Percentiles rank a stretch among this genome's conserved stretches.
These are phyloP conservation scores for Trichacis sp. DNA, from an alignment of 2,888 invertebrate genomes.

Conservation along the genomic window DNA sequence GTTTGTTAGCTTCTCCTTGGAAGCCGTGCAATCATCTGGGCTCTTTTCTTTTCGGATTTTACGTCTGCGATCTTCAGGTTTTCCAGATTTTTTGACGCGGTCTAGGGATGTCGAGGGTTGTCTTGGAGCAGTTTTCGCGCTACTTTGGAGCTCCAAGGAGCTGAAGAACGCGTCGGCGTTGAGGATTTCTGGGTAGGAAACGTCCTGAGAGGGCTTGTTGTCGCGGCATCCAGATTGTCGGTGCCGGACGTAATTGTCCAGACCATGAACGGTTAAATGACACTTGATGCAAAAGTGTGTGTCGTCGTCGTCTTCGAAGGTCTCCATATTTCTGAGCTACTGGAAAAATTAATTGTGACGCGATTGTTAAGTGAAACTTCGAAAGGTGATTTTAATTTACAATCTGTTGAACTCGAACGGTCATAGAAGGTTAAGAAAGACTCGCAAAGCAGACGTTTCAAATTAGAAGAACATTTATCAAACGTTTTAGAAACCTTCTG, in stretches of 20 bases:
- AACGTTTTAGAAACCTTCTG: no score
- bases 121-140: slow-evolving; percentile 72
- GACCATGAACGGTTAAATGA: slow-evolving; percentile 82
- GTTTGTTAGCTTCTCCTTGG: slow-evolving; percentile 55
- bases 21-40: slow-evolving; percentile 41
- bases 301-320: slow-evolving; percentile 81
- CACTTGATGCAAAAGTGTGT: slow-evolving; percentile 91
- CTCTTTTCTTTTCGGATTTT: slow-evolving; percentile 49
- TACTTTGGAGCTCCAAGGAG: slow-evolving; percentile 83
- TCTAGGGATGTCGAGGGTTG: slow-evolving; percentile 44
- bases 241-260: slow-evolving; percentile 89
- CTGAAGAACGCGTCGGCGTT: slow-evolving; percentile 90
- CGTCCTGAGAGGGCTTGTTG: slow-evolving; percentile 55
- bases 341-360: not conserved
- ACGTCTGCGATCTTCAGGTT: slow-evolving; percentile 44
- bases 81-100: slow-evolving; percentile 47
- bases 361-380: no score
- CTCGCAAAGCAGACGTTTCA: no score
- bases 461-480: no score
- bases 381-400: not conserved
- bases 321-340: slow-evolving; percentile 48
- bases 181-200: slow-evolving; percentile 67
- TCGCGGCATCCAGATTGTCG: slow-evolving; percentile 77
- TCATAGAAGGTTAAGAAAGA: no score
- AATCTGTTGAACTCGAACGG: no score